Conservation (phyloP, 2,113 vertebrate genomes). For the Balaeniceps rex region DNA sequence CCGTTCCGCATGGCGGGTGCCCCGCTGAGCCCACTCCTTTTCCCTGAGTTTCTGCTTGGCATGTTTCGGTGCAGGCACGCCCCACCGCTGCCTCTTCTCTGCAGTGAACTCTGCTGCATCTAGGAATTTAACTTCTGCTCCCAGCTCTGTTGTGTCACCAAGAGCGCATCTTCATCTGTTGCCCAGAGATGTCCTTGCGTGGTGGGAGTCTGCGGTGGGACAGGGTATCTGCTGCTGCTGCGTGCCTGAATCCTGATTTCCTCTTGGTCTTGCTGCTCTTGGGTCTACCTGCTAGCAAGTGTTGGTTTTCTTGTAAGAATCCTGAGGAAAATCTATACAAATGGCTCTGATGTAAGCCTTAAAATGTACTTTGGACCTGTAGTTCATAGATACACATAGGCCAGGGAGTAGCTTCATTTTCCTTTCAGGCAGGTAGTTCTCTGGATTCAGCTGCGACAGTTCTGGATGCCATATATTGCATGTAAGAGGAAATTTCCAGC, state of each 20-base stretch:
- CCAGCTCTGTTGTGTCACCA: not conserved
- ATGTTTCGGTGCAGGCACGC: not conserved
- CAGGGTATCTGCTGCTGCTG: not conserved
- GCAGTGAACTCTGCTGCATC: not conserved
- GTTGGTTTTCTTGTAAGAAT: not conserved
- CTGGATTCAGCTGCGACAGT: not conserved
- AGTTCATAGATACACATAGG: not conserved
- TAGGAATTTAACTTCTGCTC: not conserved
- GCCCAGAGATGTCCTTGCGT: not conserved
- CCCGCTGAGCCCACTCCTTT: too few species aligned
- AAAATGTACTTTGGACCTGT: not conserved
- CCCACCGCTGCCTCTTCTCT: not conserved
- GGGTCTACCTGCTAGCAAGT: not conserved
- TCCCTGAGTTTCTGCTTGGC: not conserved
- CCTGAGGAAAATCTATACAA: not conserved
- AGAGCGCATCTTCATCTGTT: not conserved
- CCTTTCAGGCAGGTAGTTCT: not conserved
- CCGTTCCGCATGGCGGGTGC: fast-evolving
- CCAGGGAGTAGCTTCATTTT: not conserved
- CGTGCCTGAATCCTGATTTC: too few species aligned
- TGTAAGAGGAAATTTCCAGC: not conserved
- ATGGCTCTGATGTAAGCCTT: not conserved
- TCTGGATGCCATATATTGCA: not conserved
- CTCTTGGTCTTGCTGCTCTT: not conserved
- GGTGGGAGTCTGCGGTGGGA: not conserved